Evolutionary conservation across 2,113 vertebrate genomes (phyloP), one percentile per base, ranked within the genome.

Genomic region (Chamaetylas fuelleborni): DNA sequence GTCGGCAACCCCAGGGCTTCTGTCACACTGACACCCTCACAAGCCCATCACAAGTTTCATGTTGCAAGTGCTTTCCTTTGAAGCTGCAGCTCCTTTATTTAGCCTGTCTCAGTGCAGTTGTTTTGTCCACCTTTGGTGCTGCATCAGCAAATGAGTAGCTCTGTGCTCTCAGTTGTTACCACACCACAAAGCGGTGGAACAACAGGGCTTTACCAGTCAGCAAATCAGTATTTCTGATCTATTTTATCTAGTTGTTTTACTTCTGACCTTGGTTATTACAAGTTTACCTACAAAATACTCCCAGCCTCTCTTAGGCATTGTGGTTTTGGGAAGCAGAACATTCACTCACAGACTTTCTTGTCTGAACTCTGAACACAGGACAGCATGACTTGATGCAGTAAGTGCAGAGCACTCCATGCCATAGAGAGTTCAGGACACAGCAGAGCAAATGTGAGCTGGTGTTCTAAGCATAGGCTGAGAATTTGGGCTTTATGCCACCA

Each of bases 11-110:
- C 89, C 93, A 82, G 92, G 90, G 90, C 64, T 86, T 82, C 81
- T 83, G 74, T 77, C 93, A 88, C 58, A 15, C 86, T 91, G 92
- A 90, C 91, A 90, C 92, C 90, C 81, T 92, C 80, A 38, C 36
- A 66, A 83, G 51, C 67, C 82, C 67, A 33, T 91, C 91, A 72
- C 58, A 23, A 81, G 90, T 86, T 83, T 83, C 67, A 42, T 28
- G 54, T 83, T 72, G 74, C 81, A 90, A 91, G 38, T 85, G 43
- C 78, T 90, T 92, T 42, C n/a, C 93, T 73, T 70, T 88, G 92
- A 91, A 94, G 90, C 79, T 51, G 60, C 74, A 70, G 6, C 38
- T 72, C 70, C 79, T 95, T 82, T 96, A 54, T 90, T 84, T 58
- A 83, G 87, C 58, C 67, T 77, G 65, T 54, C 51, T 72, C 5